Conservation (phyloP, 30 jellyfish, hydroid and myxozoan species). For the Aurelia sp. region DNA sequence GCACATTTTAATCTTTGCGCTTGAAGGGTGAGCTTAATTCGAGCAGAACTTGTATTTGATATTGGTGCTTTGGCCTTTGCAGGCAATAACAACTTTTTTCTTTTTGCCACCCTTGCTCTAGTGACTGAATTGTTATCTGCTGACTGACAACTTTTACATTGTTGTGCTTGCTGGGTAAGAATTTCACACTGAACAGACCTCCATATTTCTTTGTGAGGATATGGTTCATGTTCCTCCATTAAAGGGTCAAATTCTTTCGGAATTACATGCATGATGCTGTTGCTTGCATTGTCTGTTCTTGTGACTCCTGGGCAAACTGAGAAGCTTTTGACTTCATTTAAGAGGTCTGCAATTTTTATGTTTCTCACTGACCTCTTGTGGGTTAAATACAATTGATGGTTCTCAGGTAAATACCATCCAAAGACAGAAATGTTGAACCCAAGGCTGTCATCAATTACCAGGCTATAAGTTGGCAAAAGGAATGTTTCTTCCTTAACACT, state of each 20-base stretch:
- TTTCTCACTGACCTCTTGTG: constrained; percentile 9
- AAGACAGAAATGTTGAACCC: not conserved
- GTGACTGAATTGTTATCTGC: not conserved
- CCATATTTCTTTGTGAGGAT: not conserved
- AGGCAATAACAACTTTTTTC: not conserved
- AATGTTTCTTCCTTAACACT: not conserved
- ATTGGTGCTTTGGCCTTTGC: constrained; percentile 53
- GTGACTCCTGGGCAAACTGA: not conserved
- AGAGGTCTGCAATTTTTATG: not conserved
- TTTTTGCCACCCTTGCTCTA: not conserved
- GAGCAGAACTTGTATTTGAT: not conserved
- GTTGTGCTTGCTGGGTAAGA: not conserved
- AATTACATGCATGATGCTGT: constrained; percentile 13
- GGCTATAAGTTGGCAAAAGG: not conserved
- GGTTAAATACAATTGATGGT: not conserved
- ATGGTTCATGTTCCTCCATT: not conserved
- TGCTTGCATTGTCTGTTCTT: not conserved
- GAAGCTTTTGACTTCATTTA: not conserved
- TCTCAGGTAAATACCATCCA: constrained; percentile 28
- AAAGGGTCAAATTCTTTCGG: constrained; percentile 21
- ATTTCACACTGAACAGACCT: constrained; percentile 27
- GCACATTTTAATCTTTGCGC: constrained; percentile 29
- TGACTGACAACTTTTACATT: constrained; percentile 1
- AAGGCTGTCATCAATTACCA: constrained; percentile 28
- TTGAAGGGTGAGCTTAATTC: constrained; percentile 30